A percentile compares a stretch with the other conserved stretches of the same genome.
These are phyloP conservation scores for Hanleya hanleyi DNA, from an alignment of 2,888 invertebrate genomes.

Conservation along the genomic window DNA sequence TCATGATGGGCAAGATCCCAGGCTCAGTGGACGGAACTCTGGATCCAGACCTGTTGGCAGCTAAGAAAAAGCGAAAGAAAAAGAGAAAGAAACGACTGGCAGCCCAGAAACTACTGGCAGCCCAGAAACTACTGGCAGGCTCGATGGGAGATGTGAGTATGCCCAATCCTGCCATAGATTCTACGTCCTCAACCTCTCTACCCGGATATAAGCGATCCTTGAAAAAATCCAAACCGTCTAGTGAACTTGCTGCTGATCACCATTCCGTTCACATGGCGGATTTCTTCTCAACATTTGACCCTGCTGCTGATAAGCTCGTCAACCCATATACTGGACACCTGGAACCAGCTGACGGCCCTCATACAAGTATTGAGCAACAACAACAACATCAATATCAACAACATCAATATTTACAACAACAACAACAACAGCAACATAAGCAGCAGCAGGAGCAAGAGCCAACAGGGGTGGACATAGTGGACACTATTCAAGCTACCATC, in stretches of 20 bases:
- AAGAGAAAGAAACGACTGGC: conserved; percentile 44
- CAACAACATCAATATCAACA: too few relatives aligned
- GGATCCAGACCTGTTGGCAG: conserved; percentile 45
- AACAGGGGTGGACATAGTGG: neutral
- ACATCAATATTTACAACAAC: too few relatives aligned
- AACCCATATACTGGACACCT: conserved; percentile 66
- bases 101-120: conserved; percentile 34
- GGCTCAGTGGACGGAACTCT: conserved; percentile 37
- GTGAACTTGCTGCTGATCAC: conserved; percentile 7
- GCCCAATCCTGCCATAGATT: conserved; percentile 38
- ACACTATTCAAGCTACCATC: neutral
- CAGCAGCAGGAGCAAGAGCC: too few relatives aligned
- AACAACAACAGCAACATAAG: too few relatives aligned
- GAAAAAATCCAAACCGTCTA: neutral
- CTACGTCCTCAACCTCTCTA: conserved; percentile 17
- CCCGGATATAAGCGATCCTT: neutral
- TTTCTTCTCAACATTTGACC: conserved; percentile 31
- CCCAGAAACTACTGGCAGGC: conserved; percentile 26
- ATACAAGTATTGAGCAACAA: neutral
- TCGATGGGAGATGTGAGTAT: conserved; percentile 43
- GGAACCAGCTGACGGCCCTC: conserved; percentile 44
- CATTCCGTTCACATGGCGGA: conserved; percentile 12
- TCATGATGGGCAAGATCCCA: conserved; percentile 50
- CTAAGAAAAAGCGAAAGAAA: conserved; percentile 53
- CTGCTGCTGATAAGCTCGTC: conserved; percentile 61